Conservation (phyloP, 2,113 vertebrate genomes). For the Odocoileus virginianus region DNA sequence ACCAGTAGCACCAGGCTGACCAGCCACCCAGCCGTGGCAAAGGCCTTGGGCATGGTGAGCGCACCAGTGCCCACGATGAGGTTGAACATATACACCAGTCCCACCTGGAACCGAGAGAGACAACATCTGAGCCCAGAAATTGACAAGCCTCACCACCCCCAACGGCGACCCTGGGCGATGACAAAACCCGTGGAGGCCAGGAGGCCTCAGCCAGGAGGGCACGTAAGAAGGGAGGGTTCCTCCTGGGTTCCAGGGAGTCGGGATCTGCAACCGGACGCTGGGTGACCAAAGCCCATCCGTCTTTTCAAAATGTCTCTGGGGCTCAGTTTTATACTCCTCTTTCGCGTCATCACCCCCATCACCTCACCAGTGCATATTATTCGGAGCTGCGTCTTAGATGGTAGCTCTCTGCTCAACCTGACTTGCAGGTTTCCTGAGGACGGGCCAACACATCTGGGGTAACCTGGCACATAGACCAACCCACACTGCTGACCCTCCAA, state of each 20-base stretch:
- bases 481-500: neutral
- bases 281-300: fast-evolving
- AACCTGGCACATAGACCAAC: neutral
- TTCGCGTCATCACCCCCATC: neutral
- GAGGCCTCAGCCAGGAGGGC: neutral
- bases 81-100: conserved; percentile 98
- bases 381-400: neutral
- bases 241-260: neutral
- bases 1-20: conserved; percentile 91
- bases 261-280: neutral
- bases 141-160: fast-evolving
- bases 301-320: neutral
- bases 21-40: conserved; percentile 93
- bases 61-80: conserved; percentile 97
- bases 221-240: neutral
- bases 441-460: fast-evolving
- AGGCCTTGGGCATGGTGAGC: conserved; percentile 97
- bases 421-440: neutral
- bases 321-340: neutral
- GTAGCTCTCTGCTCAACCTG: neutral
- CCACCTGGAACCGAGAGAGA: conserved; percentile 84
- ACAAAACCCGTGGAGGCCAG: neutral
- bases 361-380: fast-evolving
- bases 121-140: neutral
- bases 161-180: fast-evolving